Conservation (phyloP, 1,140 invertebrate species). For the Lethocerus indicus region DNA sequence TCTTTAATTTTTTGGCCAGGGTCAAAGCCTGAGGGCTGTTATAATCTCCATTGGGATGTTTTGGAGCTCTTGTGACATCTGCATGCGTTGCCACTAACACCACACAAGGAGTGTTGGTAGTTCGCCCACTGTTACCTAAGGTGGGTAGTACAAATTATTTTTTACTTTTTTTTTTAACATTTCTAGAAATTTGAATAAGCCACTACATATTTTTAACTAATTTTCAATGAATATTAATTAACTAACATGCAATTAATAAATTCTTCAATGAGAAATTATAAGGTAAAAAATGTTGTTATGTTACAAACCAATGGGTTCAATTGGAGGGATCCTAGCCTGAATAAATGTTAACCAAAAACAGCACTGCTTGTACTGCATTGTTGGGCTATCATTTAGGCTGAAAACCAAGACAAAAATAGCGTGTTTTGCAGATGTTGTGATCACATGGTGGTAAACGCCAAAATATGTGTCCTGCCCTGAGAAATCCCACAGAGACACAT, state of each 20-base stretch:
- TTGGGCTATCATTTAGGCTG: conserved; percentile 49
- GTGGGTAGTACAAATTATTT: too few relatives aligned
- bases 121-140: conserved; percentile 35
- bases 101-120: conserved; percentile 30
- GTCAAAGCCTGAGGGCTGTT: conserved; percentile 33
- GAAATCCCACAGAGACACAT: conserved; percentile 65
- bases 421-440: conserved; percentile 34
- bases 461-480: conserved; percentile 66
- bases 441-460: conserved; percentile 59
- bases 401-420: conserved; percentile 58
- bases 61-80: conserved; percentile 31
- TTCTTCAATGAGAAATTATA: not conserved
- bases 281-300: not conserved
- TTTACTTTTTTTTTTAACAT: too few relatives aligned
- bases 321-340: conserved; percentile 45
- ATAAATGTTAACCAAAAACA: conserved; percentile 70
- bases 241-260: not conserved
- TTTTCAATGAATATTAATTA: too few relatives aligned
- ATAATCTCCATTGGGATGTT: conserved; percentile 35
- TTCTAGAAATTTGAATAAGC: too few relatives aligned
- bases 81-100: conserved; percentile 50
- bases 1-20: not conserved
- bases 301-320: conserved; percentile 46
- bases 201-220: too few relatives aligned
- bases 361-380: conserved; percentile 53